Base-by-base conservation (phyloP, 2,113 vertebrate species). In the Tympanuchus pallidicinctus region DNA sequence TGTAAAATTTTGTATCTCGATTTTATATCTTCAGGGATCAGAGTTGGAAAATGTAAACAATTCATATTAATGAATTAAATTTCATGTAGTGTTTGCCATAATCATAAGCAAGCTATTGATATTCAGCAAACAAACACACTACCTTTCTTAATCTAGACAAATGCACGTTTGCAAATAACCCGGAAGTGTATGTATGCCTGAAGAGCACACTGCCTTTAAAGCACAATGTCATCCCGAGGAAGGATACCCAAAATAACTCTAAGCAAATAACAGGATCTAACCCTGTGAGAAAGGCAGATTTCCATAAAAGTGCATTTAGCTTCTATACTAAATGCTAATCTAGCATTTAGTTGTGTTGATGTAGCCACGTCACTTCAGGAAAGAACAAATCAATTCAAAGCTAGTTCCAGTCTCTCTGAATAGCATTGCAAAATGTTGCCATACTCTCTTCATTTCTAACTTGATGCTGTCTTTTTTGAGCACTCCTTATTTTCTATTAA, bases 41-140 rank as follows among this genome's bases (percentile, higher is more conserved):
- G 52, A n/a, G 21, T 42, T 42, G 36, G 21, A 40, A 78, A 78
- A 79, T 60, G n/a, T 15, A 52, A 28, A 16, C 21, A 40, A 27
- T 18, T 63, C 25, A 40, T 50, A 70, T 11, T 61, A 60, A 72
- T 30, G 20, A 63, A 87, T 81, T 61, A 79, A 95, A 84, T 94
- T 57, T 92, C 48, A 75, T 67, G 95, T 94, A 20, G 47, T 43
- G 76, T 69, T 93, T 91, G 50, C 64, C 34, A 77, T 65, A 82
- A 96, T 76, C 54, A 80, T 52, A 28, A 92, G 27, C 78, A 59
- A 65, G 3, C 72, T 27, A 8, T 32, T 61, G 64, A 91, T 74
- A 20, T 50, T 71, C 67, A 74, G 74, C 75, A 93, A 66, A 92
- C 75, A 93, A 66, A 92, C 50, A 91, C 43, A 65, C 30, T 24